Evolutionary conservation across 2,113 vertebrate species (phyloP).

Genomic region (Bucco capensis): DNA sequence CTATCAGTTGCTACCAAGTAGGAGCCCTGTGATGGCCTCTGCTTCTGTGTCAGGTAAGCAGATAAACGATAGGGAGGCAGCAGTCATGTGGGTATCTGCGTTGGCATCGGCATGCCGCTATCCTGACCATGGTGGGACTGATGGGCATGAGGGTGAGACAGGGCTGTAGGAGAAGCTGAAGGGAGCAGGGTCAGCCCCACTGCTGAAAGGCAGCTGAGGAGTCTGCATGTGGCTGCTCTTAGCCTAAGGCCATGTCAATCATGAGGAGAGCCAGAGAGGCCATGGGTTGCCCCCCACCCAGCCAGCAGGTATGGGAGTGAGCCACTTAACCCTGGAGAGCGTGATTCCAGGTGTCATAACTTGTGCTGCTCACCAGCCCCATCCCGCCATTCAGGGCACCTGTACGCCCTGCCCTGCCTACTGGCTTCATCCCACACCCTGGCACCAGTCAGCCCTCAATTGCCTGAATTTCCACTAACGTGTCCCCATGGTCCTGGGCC

Average conservation of each 20-base stretch:
- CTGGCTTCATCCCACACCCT: not conserved
- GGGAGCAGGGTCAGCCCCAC: not conserved
- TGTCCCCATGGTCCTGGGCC: not conserved
- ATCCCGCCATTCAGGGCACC: not conserved
- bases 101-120: accelerated
- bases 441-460: not conserved
- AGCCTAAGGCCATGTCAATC: accelerated
- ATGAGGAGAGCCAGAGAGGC: not conserved
- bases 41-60: not conserved
- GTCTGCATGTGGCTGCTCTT: not conserved
- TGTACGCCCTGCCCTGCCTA: not conserved
- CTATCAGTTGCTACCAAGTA: not conserved
- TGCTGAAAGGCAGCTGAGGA: not conserved
- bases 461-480: not conserved
- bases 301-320: not conserved
- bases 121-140: accelerated
- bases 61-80: not conserved
- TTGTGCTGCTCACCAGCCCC: not conserved
- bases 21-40: not conserved
- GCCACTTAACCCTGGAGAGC: accelerated
- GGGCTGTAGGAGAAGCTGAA: no score
- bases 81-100: accelerated
- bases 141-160: not conserved
- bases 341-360: accelerated
- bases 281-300: not conserved